phyloP scores from a whole-genome alignment of 2,113 vertebrate genomes.

The Rattus rattus region DNA sequence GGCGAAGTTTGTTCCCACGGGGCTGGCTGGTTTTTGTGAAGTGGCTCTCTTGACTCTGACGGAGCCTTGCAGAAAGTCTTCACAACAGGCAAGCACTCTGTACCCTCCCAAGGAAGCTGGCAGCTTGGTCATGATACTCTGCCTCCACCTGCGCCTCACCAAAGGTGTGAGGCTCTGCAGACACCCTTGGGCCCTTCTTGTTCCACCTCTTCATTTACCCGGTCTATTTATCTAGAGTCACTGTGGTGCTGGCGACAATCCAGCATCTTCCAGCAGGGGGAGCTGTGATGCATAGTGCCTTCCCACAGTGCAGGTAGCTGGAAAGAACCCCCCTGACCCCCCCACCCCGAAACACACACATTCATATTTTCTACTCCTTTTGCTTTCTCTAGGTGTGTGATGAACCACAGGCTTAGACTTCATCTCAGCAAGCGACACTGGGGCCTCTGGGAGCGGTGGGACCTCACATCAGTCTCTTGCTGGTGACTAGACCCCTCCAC shows the following conservation, averaged over 20 bases:
- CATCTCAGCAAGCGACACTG: not conserved
- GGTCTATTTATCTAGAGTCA: rapidly evolving
- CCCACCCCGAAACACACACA: not conserved
- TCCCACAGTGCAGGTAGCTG: rapidly evolving
- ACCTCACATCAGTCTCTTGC: not conserved
- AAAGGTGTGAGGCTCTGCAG: not conserved
- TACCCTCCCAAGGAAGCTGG: rapidly evolving
- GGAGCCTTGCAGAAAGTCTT: not conserved
- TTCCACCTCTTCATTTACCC: no score
- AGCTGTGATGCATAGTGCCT: rapidly evolving
- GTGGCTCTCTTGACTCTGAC: not conserved
- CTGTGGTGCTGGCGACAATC: not conserved
- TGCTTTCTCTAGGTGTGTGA: not conserved
- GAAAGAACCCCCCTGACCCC: not conserved
- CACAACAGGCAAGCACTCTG: rapidly evolving
- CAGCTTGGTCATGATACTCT: rapidly evolving
- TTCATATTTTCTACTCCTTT: not conserved
- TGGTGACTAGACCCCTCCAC: not conserved
- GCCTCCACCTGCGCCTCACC: no score
- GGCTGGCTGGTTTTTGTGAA: not conserved
- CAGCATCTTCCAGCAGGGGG: not conserved
- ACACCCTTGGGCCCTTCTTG: not conserved
- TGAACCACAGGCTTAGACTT: not conserved
- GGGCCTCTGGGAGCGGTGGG: not conserved
- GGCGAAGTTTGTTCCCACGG: not conserved